Evolutionary conservation across 2,888 invertebrate genomes (phyloP).

Genomic region (Microctonus aethiopoides): DNA sequence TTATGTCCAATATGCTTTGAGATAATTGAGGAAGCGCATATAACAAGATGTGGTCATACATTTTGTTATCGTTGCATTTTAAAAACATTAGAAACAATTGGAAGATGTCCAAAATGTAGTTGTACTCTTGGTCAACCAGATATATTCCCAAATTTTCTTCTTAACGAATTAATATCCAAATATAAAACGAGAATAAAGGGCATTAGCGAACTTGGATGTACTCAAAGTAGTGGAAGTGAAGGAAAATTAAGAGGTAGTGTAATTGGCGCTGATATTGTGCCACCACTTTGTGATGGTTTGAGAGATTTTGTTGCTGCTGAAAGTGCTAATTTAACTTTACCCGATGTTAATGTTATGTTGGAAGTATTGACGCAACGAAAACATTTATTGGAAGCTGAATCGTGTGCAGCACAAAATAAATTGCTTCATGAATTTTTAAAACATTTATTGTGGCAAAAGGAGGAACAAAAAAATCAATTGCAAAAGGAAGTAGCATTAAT

Average conservation of each 20-base stretch:
- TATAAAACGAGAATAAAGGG: constrained; percentile 72
- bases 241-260: constrained; percentile 34
- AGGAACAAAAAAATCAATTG: constrained; percentile 75
- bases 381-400: constrained; percentile 83
- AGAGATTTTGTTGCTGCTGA: constrained; percentile 76
- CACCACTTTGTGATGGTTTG: constrained; percentile 60
- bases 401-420: constrained; percentile 81
- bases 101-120: constrained; percentile 87
- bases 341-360: constrained; percentile 85
- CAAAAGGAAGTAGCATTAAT: constrained; percentile 80
- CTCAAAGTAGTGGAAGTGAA: constrained; percentile 46
- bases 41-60: constrained; percentile 92
- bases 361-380: constrained; percentile 83
- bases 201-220: constrained; percentile 64
- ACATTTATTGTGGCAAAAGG: constrained; percentile 80
- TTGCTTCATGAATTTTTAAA: constrained; percentile 86
- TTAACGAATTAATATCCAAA: constrained; percentile 84
- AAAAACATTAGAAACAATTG: constrained; percentile 74
- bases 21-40: constrained; percentile 88
- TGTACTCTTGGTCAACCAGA: constrained; percentile 76
- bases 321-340: constrained; percentile 78
- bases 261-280: constrained; percentile 55
- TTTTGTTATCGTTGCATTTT: constrained; percentile 87
- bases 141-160: constrained; percentile 87
- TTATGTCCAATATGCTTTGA: constrained; percentile 90